phyloP scores from a whole-genome alignment of 2,113 vertebrate genomes.

The Platichthys flesus region DNA sequence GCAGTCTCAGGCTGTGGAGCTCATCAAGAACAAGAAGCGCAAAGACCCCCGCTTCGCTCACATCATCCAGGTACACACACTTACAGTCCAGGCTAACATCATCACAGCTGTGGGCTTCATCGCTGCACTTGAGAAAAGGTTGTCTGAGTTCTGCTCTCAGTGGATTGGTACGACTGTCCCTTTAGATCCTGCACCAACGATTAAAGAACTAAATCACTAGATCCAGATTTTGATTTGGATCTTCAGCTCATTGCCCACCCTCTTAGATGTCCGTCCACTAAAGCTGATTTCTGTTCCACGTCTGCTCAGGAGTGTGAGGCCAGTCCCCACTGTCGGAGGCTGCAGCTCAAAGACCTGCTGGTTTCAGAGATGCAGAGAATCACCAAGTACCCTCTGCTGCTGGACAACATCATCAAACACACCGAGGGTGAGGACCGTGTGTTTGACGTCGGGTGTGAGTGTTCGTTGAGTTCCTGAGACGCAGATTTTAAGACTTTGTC shows the following conservation, averaged over 20 bases:
- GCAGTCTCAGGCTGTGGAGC: constrained; percentile 90
- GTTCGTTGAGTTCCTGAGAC: too few relatives aligned
- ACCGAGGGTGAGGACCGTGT: constrained; percentile 81
- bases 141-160: too few relatives aligned
- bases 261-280: too few relatives aligned
- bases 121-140: too few relatives aligned
- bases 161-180: too few relatives aligned
- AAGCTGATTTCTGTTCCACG: neutral
- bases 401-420: constrained; percentile 92
- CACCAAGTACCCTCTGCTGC: constrained; percentile 94
- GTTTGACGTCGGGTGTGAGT: too few relatives aligned
- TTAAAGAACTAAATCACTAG: too few relatives aligned
- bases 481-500: neutral
- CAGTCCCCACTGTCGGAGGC: constrained; percentile 90
- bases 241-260: too few relatives aligned
- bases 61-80: constrained; percentile 74
- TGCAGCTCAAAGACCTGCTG: constrained; percentile 95
- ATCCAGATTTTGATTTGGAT: too few relatives aligned
- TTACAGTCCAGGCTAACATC: too few relatives aligned
- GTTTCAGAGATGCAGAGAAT: constrained; percentile 94
- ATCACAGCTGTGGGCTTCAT: too few relatives aligned
- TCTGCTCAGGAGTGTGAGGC: constrained; percentile 82
- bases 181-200: too few relatives aligned
- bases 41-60: constrained; percentile 92
- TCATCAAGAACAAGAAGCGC: constrained; percentile 92